These are phyloP conservation scores for Probaryconus sp. DNA, from an alignment of 1,140 invertebrate genomes.

Conservation along the genomic window DNA sequence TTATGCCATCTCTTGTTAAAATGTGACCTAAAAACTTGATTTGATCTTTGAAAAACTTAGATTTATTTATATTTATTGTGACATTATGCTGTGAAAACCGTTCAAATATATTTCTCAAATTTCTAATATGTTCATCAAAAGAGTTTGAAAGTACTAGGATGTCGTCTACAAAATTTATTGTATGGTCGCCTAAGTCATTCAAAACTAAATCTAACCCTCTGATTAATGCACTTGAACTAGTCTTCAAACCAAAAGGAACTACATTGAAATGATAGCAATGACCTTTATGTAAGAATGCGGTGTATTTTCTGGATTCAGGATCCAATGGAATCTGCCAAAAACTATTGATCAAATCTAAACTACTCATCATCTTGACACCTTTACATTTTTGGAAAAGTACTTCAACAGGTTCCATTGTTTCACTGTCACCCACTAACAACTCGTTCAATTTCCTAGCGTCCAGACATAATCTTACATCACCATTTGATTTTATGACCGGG, in stretches of 20 bases:
- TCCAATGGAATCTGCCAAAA: constrained; percentile 70
- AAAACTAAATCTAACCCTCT: constrained; percentile 19
- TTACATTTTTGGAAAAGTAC: constrained; percentile 57
- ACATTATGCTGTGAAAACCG: constrained; percentile 4
- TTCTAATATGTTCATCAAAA: constrained; percentile 50
- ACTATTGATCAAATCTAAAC: constrained; percentile 66
- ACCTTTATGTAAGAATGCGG: constrained; percentile 66
- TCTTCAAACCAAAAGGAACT: constrained; percentile 68
- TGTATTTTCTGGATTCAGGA: constrained; percentile 63
- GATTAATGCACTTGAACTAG: constrained; percentile 64
- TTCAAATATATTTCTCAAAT: constrained; percentile 15
- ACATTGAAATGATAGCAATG: constrained; percentile 63
- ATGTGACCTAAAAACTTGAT: constrained; percentile 18
- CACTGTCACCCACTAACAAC: too few species aligned
- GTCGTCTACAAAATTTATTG: constrained; percentile 57
- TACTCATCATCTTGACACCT: constrained; percentile 48
- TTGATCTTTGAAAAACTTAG: background rate
- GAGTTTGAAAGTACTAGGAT: constrained; percentile 42
- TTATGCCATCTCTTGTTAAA: background rate
- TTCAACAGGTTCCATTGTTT: constrained; percentile 62
- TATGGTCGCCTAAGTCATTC: constrained; percentile 10
- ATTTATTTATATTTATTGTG: constrained; percentile 15
- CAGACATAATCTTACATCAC: constrained; percentile 46
- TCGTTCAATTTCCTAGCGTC: too few species aligned
- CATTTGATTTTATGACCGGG: constrained; percentile 58